These are phyloP conservation scores for Typhlichthys eigenmanni DNA, from an alignment of 2,797 vertebrate genomes.

Conservation along the genomic window DNA sequence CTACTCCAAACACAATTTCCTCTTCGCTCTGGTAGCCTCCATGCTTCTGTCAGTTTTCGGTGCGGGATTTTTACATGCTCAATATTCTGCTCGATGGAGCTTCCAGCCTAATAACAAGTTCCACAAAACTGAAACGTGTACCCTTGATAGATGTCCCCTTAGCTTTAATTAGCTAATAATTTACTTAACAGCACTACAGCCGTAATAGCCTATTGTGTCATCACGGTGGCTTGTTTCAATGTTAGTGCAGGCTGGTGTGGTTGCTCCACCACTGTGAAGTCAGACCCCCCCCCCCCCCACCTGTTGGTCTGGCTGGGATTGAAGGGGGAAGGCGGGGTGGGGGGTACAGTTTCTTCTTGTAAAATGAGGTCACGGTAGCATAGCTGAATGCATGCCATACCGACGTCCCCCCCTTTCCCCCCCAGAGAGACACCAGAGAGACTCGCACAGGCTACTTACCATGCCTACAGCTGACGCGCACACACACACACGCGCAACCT, in stretches of 20 bases:
- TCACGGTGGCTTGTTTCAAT: constrained; percentile 16
- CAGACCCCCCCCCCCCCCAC: constrained; percentile 38
- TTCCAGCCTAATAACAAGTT: no score
- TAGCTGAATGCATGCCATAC: constrained; percentile 62
- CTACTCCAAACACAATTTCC: no score
- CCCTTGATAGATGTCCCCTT: no score
- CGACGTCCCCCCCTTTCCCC: constrained; percentile 8
- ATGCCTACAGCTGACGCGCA: constrained; percentile 3
- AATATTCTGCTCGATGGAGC: no score
- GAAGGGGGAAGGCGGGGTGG: constrained; percentile 5
- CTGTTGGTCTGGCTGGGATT: constrained; percentile 51
- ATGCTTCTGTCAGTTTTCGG: no score
- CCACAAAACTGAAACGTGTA: no score
- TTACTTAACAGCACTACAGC: neutral
- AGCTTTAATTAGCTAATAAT: no score
- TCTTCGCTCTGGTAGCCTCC: no score
- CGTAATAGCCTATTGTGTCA: neutral
- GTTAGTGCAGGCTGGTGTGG: constrained; percentile 28
- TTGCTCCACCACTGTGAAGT: constrained; percentile 46
- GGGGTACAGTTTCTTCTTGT: constrained; percentile 48
- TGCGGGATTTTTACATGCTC: no score
- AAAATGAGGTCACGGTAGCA: constrained; percentile 71
- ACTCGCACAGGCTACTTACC: constrained; percentile 2
- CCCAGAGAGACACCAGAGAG: constrained; percentile 29
- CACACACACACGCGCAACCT: constrained; percentile 7